These are phyloP conservation scores for Timema podura DNA, from an alignment of 2,888 invertebrate species.

Conservation along the genomic window DNA sequence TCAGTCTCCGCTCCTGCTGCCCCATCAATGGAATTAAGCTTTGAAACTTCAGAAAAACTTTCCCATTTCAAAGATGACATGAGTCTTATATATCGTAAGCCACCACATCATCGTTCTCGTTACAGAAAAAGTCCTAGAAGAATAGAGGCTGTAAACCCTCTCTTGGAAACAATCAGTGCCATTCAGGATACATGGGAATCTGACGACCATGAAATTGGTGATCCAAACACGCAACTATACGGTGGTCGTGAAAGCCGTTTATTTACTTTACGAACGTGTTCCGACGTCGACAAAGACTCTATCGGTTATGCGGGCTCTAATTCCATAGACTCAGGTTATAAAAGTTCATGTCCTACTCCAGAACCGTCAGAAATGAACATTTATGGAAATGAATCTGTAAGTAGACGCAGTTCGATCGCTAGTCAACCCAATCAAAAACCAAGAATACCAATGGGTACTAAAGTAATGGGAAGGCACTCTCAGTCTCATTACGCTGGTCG, in stretches of 20 bases:
- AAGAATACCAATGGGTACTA: conserved; percentile 40
- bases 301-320: conserved; percentile 42
- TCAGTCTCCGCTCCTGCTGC: conserved; percentile 23
- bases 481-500: conserved; percentile 31
- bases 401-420: conserved; percentile 34
- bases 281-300: conserved; percentile 38
- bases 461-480: conserved; percentile 36
- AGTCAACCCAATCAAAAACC: conserved; percentile 36
- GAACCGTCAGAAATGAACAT: conserved; percentile 38
- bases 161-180: conserved; percentile 42
- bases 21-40: conserved; percentile 24
- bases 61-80: conserved; percentile 32
- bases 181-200: conserved; percentile 37
- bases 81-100: conserved; percentile 29
- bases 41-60: conserved; percentile 20
- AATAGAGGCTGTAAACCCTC: conserved; percentile 36
- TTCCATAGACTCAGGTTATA: conserved; percentile 42
- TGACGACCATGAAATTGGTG: conserved; percentile 33
- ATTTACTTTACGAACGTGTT: conserved; percentile 20
- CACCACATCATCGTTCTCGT: conserved; percentile 29
- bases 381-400: conserved; percentile 34
- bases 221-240: conserved; percentile 15
- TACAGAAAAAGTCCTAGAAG: conserved; percentile 29
- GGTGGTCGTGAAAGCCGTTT: conserved; percentile 25
- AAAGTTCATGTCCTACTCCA: conserved; percentile 42